Base-by-base conservation (phyloP, 2,888 invertebrate species). In the Archips xylosteana region DNA sequence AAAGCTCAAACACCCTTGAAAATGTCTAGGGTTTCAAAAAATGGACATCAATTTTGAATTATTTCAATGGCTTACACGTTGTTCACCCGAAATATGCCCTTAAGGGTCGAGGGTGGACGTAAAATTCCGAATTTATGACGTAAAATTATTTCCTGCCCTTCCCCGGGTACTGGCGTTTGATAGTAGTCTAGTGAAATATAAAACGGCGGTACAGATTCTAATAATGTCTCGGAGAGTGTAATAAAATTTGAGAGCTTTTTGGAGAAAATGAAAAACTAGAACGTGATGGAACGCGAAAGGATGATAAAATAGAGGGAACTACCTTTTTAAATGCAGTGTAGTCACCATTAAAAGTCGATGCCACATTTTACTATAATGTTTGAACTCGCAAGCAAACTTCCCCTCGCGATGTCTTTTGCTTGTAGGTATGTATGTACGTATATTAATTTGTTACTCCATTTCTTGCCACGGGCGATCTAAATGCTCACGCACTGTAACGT, bases 81-180 rank as follows among this genome's bases (percentile, higher is more conserved):
- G 69, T 47, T 63, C 54, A 49, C 57, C 64, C 65, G 15, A 57
- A 63, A 73, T 62, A 61, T 15, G 39, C 61, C 73, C 73, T 66
- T 70, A 64, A 75, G 63, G 64, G 75, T 39, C 73, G 67, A 66
- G 65, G 74, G 66, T 57, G 42, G 68, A 70, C 73, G 73, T 71
- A 74, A 74, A 62, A 74, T 65, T 62, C 74, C 54, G 64, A 71
- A 74, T 75, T 75, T 75, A 74, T 75, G 74, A 68, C 74, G 54
- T 63, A 51, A 75, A 75, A 73, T 75, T 75, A 75, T 73, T 73
- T 73, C 70, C 62, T 63, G 70, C 57, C 63, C 60, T 45, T 70
- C 69, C 54, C 51, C n/a, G 49, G 59, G 59, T 8, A 39, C 34
- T 49, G 63, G 45, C 59, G 64, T 68, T 63, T 63, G 73, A 69